Base-by-base conservation (phyloP, 2,797 vertebrate species). In the Florisuga fusca region DNA sequence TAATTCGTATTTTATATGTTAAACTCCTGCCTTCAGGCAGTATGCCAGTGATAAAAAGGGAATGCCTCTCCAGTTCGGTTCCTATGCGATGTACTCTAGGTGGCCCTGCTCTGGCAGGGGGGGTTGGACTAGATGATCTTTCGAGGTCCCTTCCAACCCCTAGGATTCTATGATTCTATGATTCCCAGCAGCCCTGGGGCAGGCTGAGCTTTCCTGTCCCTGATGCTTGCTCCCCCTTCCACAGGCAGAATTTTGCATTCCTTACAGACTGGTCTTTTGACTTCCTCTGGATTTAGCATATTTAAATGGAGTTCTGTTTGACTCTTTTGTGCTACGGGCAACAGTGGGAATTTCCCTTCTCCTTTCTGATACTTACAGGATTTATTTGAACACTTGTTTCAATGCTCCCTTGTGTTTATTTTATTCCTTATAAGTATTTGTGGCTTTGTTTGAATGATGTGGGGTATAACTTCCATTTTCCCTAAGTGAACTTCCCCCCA, bases 21-120 rank as follows among this genome's bases (percentile, higher is more conserved):
- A 29, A 12, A 21, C 13, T 4, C 18, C 41, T 20, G 27, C 38
- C 51, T 12, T 14, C 7, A 15, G 48, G 53, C 38, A 14, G 46
- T 5, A 7, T 27, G 55, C 5, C 33, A 4, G 48, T 7, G 5
- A 1, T 8, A 1, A 6, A 6, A 15, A 25, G 51, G 53, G 22
- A 29, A 4, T 2, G 23, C 23, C 23, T 3, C 38, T 10, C 46
- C 14, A 7, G n/a, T 12, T 5, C 7, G 3, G 5, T 8, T 46
- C n/a, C n/a, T n/a, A n/a, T n/a, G n/a, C n/a, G n/a, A n/a, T n/a
- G n/a, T n/a, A n/a, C n/a, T n/a, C n/a, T n/a, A n/a, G n/a, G n/a
- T n/a, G n/a, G n/a, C n/a, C n/a, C n/a, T n/a, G n/a, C n/a, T n/a
- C n/a, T n/a, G n/a, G n/a, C n/a, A n/a, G n/a, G n/a, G n/a, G n/a